Evolutionary conservation across 2,797 vertebrate genomes (phyloP).

Genomic region (Craterocephalus amniculus): DNA sequence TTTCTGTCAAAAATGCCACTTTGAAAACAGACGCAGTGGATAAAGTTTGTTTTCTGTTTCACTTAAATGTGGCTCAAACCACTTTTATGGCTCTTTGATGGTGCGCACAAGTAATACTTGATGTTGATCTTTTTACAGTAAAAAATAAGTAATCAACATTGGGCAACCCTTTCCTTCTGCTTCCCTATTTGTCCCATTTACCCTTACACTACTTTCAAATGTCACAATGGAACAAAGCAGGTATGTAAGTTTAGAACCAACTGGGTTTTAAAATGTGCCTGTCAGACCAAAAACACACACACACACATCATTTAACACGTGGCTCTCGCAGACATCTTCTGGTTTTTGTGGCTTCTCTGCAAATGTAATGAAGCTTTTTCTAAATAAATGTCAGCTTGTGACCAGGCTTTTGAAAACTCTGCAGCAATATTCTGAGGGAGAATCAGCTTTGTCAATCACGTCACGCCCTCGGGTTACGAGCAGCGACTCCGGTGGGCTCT

Average conservation of each 20-base stretch:
- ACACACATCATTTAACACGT: conserved; percentile 39
- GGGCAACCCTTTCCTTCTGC: not conserved
- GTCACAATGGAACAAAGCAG: not conserved
- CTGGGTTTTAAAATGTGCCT: conserved; percentile 20
- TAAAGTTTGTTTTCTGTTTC: too few relatives aligned
- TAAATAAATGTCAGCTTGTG: conserved; percentile 91
- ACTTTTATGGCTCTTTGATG: not conserved
- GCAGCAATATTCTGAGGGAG: conserved; percentile 63
- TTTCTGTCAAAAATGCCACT: too few relatives aligned
- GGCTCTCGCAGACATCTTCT: conserved; percentile 80
- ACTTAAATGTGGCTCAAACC: too few relatives aligned
- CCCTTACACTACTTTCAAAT: not conserved
- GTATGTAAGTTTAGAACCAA: conserved; percentile 23
- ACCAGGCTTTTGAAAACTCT: conserved; percentile 78
- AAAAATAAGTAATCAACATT: not conserved
- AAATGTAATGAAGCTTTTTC: conserved; percentile 82
- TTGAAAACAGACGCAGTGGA: too few relatives aligned
- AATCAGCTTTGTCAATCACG: conserved; percentile 86
- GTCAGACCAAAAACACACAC: conserved; percentile 28
- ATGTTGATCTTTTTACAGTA: not conserved
- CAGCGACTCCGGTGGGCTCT: conserved; percentile 81
- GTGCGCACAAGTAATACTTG: not conserved
- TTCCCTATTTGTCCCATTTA: not conserved
- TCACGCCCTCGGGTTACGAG: conserved; percentile 80
- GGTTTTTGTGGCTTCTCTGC: conserved; percentile 72